phyloP scores from a whole-genome alignment of 2,113 vertebrate species.

The Rhombomys opimus region DNA sequence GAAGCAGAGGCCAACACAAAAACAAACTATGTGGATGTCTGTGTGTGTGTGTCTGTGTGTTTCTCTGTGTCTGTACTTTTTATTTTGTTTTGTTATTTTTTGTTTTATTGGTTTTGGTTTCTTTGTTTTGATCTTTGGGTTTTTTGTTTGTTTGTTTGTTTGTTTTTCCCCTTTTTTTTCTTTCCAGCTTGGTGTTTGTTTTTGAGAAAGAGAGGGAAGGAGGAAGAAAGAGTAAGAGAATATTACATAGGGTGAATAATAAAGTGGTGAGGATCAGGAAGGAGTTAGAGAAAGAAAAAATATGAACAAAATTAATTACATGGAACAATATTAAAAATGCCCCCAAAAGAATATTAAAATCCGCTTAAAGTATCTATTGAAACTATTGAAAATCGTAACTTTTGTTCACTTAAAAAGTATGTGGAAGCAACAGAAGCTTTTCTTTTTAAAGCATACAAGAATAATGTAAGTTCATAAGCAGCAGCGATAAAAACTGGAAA shows the following conservation, averaged over 20 bases:
- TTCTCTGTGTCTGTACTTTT: background rate
- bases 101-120: background rate
- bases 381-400: background rate
- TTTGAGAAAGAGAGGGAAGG: background rate
- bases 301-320: background rate
- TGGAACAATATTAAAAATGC: background rate
- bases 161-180: background rate
- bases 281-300: background rate
- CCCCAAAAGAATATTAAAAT: background rate
- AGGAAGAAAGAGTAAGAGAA: background rate
- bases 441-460: constrained; percentile 40
- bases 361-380: background rate
- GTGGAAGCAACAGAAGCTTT: constrained; percentile 23
- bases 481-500: background rate
- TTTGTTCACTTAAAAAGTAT: constrained; percentile 14
- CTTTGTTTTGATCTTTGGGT: background rate
- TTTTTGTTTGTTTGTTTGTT: background rate
- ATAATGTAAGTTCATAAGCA: background rate
- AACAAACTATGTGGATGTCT: background rate
- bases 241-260: background rate
- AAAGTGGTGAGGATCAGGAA: background rate
- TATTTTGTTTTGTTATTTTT: background rate
- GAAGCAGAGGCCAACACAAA: background rate
- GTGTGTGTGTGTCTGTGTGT: background rate
- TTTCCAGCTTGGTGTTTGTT: background rate